These are phyloP conservation scores for Nyctibius bracteatus DNA, from an alignment of 2,113 vertebrate species.

Conservation along the genomic window DNA sequence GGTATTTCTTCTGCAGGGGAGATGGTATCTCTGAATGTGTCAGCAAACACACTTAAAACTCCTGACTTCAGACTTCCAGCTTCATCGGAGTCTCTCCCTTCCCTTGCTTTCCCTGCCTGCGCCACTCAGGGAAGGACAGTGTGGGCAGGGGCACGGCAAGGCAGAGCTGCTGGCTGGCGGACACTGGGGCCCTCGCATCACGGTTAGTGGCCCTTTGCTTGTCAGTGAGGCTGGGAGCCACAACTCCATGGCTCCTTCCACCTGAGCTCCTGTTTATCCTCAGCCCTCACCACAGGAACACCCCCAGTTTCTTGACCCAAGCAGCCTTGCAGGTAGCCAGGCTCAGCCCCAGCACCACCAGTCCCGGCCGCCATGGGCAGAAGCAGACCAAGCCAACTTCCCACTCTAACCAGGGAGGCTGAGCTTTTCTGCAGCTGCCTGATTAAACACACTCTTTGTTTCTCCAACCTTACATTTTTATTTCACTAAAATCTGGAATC, in stretches of 20 bases:
- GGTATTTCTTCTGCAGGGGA: not conserved
- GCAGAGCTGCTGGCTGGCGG: not conserved
- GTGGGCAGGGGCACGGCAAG: not conserved
- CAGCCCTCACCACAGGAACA: not conserved
- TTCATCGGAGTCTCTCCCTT: not conserved
- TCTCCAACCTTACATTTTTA: not conserved
- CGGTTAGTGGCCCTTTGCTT: rapidly evolving
- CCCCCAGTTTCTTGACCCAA: not conserved
- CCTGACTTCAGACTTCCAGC: not conserved
- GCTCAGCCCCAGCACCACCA: not conserved
- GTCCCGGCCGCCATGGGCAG: not conserved
- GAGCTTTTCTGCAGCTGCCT: not conserved
- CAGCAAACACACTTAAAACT: not conserved
- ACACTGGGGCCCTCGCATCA: not conserved
- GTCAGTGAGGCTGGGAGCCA: not conserved
- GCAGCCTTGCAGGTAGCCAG: not conserved
- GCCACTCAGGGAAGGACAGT: not conserved
- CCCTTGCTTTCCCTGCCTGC: not conserved
- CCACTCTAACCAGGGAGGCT: not conserved
- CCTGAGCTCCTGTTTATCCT: not conserved
- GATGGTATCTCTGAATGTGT: rapidly evolving
- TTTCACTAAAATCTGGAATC: not conserved
- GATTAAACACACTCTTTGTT: not conserved
- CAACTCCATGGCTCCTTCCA: not conserved
- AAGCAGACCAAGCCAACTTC: not conserved